Base-by-base conservation (phyloP, 1,140 invertebrate species). In the Apocrypta bakeri region DNA sequence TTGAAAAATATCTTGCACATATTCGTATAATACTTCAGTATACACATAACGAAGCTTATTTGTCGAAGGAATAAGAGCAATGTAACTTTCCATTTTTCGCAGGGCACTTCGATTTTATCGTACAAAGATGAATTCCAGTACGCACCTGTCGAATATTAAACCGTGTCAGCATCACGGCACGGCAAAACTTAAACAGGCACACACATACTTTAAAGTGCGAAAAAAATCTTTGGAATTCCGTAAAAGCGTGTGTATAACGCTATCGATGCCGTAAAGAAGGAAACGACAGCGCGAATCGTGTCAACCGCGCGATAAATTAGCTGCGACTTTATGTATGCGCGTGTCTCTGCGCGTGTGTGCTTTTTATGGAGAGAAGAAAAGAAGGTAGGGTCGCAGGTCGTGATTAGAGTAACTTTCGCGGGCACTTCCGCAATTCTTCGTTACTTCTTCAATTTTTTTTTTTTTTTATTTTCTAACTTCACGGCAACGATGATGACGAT, bases 161-260 rank as follows among this genome's bases (percentile, higher is more conserved):
- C 27, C 74, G 48, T 76, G 56, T 64, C 74, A 64, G 8, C 72
- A 33, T 9, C 17, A 11, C n/a, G n/a, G n/a, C n/a, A 37, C 6
- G 42, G 37, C 14, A 12, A n/a, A 31, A 40, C 7, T 12, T 14
- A 61, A 29, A 75, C 25, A 61, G 33, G n/a, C 48, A 33, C 42
- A 25, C 25, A 24, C 24, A 21, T 21, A 11, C 3, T 7, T 12
- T 24, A 0, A 68, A n/a, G 29, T 7, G 74, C 48, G 29, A 42
- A 78, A 68, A n/a, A 78, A 78, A 78, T 68, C 33, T 42, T 7
- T n/a, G 76, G 76, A 78, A 78, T 78, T n/a, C 76, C 71, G 40
- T 21, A 33, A 71, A 71, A 71, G 33, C 21, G 69, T 6, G 48
- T 6, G 48, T 56, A 17, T n/a, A n/a, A 56, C 48, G 48, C 48